Evolutionary conservation across 2,113 vertebrate genomes (phyloP).

Genomic region (Notarius quadriscutis): DNA sequence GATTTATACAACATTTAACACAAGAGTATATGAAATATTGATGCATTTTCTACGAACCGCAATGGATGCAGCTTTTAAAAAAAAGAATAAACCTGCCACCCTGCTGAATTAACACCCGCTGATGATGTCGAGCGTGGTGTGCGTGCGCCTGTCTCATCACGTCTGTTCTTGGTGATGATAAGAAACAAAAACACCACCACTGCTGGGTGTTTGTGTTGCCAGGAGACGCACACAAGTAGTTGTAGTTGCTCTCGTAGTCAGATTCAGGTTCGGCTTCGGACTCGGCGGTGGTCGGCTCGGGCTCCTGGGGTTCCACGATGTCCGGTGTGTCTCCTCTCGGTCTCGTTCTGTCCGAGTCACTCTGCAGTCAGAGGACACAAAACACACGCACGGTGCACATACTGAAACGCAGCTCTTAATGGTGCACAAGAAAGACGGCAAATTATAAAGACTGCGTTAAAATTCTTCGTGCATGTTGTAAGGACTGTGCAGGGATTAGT

Average conservation of each 20-base stretch:
- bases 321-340: conserved; percentile 49
- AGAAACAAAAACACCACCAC: neutral
- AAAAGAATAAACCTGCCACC: no score
- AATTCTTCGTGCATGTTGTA: neutral
- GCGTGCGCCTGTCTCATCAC: neutral
- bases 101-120: neutral
- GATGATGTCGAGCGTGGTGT: neutral
- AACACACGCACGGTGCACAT: neutral
- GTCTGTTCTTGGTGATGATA: neutral
- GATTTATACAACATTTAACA: neutral
- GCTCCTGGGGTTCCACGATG: conserved; percentile 30
- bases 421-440: no score
- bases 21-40: neutral
- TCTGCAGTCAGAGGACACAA: conserved; percentile 24
- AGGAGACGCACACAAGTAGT: conserved; percentile 72
- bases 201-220: neutral
- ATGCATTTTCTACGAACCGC: no score
- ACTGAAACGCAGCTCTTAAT: neutral
- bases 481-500: neutral
- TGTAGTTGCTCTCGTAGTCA: conserved; percentile 76
- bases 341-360: conserved; percentile 11
- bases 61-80: no score
- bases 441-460: neutral
- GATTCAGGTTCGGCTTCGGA: conserved; percentile 58
- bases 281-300: conserved; percentile 65